These are phyloP conservation scores for Paragorgia papillata DNA, from an alignment of 92 coral and sea anemone genomes.

Conservation along the genomic window DNA sequence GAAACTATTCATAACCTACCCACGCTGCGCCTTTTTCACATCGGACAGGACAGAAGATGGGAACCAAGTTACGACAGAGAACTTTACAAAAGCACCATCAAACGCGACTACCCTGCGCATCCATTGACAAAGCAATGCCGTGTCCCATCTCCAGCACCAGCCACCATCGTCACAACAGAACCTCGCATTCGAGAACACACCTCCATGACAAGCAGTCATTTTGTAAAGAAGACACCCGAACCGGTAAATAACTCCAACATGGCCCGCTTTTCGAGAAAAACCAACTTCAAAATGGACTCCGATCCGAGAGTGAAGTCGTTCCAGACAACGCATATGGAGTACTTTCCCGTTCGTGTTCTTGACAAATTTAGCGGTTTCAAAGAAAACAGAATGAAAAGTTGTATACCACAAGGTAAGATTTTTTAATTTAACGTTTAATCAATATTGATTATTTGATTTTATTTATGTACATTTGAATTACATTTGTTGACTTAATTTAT, in stretches of 20 bases:
- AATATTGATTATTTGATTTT: neutral
- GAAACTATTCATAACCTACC: neutral
- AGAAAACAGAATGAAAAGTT: constrained; percentile 83
- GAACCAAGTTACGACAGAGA: constrained; percentile 70
- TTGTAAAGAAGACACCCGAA: constrained; percentile 67
- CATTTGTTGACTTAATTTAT: no score
- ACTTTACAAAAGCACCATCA: constrained; percentile 82
- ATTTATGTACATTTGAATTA: no score
- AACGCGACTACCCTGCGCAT: constrained; percentile 87
- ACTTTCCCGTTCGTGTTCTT: constrained; percentile 81
- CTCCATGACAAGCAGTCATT: constrained; percentile 86
- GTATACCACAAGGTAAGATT: constrained; percentile 83
- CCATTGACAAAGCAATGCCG: constrained; percentile 82
- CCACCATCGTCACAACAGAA: constrained; percentile 84
- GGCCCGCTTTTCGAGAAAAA: constrained; percentile 68
- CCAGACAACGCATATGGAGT: constrained; percentile 88
- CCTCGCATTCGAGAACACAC: constrained; percentile 68
- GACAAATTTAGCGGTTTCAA: constrained; percentile 67
- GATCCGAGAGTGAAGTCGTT: constrained; percentile 75
- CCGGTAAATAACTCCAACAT: constrained; percentile 52
- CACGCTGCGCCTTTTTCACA: constrained; percentile 53
- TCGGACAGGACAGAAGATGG: constrained; percentile 92
- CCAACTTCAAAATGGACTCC: constrained; percentile 88
- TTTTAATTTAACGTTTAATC: neutral
- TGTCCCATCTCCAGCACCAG: constrained; percentile 88